A percentile compares a stretch with the other conserved stretches of the same genome.
phyloP scores from a whole-genome alignment of 2,113 vertebrate species.

The Colaptes auratus region DNA sequence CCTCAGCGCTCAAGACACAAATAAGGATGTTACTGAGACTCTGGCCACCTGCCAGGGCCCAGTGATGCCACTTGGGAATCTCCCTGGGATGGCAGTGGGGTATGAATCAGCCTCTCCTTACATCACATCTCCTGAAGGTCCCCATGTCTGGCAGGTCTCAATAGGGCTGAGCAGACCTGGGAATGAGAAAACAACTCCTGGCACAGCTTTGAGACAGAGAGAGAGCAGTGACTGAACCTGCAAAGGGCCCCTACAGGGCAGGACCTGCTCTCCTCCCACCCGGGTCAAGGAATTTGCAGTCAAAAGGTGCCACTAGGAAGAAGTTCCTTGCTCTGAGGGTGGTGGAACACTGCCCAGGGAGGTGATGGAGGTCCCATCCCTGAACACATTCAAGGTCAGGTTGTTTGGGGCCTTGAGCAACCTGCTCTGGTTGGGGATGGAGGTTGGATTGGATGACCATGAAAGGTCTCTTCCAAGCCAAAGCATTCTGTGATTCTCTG shows the following conservation, averaged over 20 bases:
- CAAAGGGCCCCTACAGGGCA: background rate
- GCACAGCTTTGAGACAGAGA: background rate
- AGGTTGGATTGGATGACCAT: too few relatives aligned
- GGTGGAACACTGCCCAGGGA: too few relatives aligned
- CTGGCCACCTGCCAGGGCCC: background rate
- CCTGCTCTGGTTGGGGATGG: too few relatives aligned
- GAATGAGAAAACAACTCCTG: background rate
- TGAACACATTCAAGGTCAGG: too few relatives aligned
- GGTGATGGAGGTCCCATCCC: too few relatives aligned
- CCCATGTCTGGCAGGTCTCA: accelerated
- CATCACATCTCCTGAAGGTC: background rate
- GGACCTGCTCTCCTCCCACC: too few relatives aligned
- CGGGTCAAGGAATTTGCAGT: too few relatives aligned
- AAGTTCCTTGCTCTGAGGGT: too few relatives aligned
- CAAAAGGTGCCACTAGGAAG: too few relatives aligned
- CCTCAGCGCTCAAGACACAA: background rate
- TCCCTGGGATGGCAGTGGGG: background rate
- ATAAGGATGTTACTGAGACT: background rate
- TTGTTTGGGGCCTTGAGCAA: too few relatives aligned
- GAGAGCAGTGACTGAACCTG: background rate
- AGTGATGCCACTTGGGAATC: background rate
- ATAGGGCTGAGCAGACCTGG: background rate
- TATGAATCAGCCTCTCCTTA: background rate
- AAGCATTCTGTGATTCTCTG: too few relatives aligned
- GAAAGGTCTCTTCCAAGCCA: too few relatives aligned